Conservation (phyloP, 2,888 invertebrate species). For the Baccha elongata region DNA sequence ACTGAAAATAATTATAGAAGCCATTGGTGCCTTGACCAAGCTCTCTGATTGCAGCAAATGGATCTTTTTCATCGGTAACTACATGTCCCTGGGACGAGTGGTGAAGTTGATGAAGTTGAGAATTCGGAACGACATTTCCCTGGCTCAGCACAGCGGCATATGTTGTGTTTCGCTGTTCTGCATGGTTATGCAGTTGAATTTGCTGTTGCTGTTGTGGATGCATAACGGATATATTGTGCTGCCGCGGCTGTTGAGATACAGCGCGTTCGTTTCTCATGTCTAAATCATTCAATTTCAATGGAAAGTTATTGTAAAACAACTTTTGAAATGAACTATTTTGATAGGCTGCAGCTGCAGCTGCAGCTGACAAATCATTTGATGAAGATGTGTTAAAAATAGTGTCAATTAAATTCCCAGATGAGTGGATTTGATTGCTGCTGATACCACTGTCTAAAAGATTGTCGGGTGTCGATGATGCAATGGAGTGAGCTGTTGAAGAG, state of each 20-base stretch:
- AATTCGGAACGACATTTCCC: slow-evolving; percentile 75
- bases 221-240: slow-evolving; percentile 64
- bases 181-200: slow-evolving; percentile 63
- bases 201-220: slow-evolving; percentile 74
- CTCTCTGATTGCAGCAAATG: slow-evolving; percentile 83
- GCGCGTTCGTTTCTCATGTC: slow-evolving; percentile 76
- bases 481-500: slow-evolving; percentile 75
- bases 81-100: slow-evolving; percentile 62
- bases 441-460: slow-evolving; percentile 75
- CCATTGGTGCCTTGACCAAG: slow-evolving; percentile 83
- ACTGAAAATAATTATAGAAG: slow-evolving; percentile 85
- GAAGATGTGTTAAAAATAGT: slow-evolving; percentile 79
- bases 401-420: slow-evolving; percentile 78
- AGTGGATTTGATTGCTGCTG: slow-evolving; percentile 73
- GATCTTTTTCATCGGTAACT: slow-evolving; percentile 81
- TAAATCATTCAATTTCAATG: slow-evolving; percentile 78
- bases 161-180: slow-evolving; percentile 78
- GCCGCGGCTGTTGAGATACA: slow-evolving; percentile 60
- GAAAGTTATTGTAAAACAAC: slow-evolving; percentile 79
- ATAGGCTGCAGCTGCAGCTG: slow-evolving; percentile 58
- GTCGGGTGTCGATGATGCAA: slow-evolving; percentile 77
- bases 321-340: slow-evolving; percentile 73
- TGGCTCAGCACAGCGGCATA: slow-evolving; percentile 82
- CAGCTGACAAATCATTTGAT: slow-evolving; percentile 71
- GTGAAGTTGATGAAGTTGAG: slow-evolving; percentile 72